Conservation (phyloP, 1,140 invertebrate species). For the Lasioglossum albipes region DNA sequence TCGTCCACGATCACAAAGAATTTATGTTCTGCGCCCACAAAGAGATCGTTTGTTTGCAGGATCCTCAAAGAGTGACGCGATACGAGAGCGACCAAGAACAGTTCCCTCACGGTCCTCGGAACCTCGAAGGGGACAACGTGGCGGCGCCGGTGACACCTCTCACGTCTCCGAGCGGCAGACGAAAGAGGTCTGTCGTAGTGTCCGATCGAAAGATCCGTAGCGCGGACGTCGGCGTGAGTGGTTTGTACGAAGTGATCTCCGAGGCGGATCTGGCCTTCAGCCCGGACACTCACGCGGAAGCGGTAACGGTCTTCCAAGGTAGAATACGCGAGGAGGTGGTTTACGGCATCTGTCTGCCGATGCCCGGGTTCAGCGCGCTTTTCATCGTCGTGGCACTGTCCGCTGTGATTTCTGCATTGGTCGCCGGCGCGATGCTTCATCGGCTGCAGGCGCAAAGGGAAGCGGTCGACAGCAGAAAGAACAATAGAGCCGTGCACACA, state of each 20-base stretch:
- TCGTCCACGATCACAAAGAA: no score
- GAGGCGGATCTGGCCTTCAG: slow-evolving; percentile 95
- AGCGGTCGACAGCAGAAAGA: slow-evolving; percentile 78
- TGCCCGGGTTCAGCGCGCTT: slow-evolving; percentile 91
- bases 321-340: slow-evolving; percentile 92
- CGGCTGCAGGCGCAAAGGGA: slow-evolving; percentile 88
- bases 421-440: slow-evolving; percentile 88
- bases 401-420: slow-evolving; percentile 89
- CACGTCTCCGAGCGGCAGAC: slow-evolving; percentile 68
- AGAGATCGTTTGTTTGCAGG: slow-evolving; percentile 69
- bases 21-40: neutral
- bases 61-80: slow-evolving; percentile 79
- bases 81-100: slow-evolving; percentile 83
- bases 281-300: slow-evolving; percentile 88
- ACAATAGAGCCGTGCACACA: slow-evolving; percentile 76
- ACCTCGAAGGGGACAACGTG: slow-evolving; percentile 81
- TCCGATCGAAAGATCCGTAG: slow-evolving; percentile 87
- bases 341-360: slow-evolving; percentile 94
- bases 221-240: slow-evolving; percentile 91
- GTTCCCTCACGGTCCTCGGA: slow-evolving; percentile 90
- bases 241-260: slow-evolving; percentile 94
- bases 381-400: slow-evolving; percentile 93
- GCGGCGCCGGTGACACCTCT: slow-evolving; percentile 64
- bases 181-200: slow-evolving; percentile 84
- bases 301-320: slow-evolving; percentile 92